These are phyloP conservation scores for Epinephelus coioides DNA, from an alignment of 2,797 vertebrate species.

Conservation along the genomic window DNA sequence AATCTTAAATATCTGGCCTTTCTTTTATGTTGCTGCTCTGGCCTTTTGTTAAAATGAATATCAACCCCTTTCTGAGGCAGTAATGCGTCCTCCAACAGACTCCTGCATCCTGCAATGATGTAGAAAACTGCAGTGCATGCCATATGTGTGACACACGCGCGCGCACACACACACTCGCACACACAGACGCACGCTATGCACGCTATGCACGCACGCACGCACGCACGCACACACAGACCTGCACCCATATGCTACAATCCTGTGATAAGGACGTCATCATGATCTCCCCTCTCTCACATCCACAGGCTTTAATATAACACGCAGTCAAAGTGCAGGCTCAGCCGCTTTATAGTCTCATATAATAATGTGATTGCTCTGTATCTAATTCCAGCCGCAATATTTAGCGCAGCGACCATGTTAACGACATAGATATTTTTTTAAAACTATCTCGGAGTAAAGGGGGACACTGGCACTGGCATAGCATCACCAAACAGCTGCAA, in stretches of 20 bases:
- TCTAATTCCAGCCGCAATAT: neutral
- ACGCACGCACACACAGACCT: constrained; percentile 15
- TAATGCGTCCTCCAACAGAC: neutral
- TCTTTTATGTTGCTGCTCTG: neutral
- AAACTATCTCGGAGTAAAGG: constrained; percentile 7
- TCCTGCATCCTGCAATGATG: constrained; percentile 9
- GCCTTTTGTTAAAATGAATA: neutral
- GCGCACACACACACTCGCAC: neutral
- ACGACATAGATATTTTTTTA: neutral
- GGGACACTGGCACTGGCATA: neutral
- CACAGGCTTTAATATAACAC: constrained; percentile 32
- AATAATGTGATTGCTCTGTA: neutral
- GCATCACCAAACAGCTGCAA: constrained; percentile 63
- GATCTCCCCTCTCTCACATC: constrained; percentile 34
- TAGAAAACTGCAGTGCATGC: constrained; percentile 28
- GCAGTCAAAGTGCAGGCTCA: constrained; percentile 45
- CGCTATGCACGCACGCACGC: neutral
- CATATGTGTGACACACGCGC: constrained; percentile 11
- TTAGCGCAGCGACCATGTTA: neutral
- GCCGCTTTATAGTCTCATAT: neutral
- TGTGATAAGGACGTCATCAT: constrained; percentile 69
- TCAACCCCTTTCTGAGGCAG: neutral
- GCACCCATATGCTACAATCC: constrained; percentile 59
- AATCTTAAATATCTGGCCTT: neutral
- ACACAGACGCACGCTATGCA: neutral